Conservation (phyloP, 2,797 vertebrate genomes). For the Ceryle rudis region DNA sequence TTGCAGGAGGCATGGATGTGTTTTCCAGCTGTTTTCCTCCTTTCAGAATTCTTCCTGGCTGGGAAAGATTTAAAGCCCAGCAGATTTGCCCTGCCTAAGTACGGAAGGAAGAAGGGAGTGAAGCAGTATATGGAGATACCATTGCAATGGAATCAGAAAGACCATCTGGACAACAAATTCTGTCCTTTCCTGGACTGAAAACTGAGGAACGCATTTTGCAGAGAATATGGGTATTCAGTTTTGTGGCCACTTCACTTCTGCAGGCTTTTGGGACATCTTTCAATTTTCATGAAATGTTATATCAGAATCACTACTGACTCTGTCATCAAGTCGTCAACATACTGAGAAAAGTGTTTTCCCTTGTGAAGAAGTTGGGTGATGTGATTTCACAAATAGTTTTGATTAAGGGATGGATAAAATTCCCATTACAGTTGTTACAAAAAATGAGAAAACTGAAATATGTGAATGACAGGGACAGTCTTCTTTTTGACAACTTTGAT, state of each 20-base stretch:
- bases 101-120: not conserved
- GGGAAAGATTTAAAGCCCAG: conserved; percentile 46
- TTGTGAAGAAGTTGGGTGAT: not conserved
- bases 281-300: not conserved
- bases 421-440: not conserved
- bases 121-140: conserved; percentile 1
- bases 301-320: not conserved
- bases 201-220: not conserved
- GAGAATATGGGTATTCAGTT: not conserved
- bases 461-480: not conserved
- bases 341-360: not conserved
- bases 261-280: not conserved
- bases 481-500: not conserved
- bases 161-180: not conserved
- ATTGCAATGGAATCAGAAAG: not conserved
- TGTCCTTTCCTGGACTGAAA: not conserved
- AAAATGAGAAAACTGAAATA: not conserved
- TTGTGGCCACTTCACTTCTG: not conserved
- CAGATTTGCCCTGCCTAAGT: not conserved
- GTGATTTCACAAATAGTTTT: conserved; percentile 32
- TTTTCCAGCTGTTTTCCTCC: conserved; percentile 63
- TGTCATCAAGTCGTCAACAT: not conserved
- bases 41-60: conserved; percentile 26
- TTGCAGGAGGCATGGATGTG: conserved; percentile 56
- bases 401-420: not conserved